Conservation (phyloP, 2,888 invertebrate genomes). For the Alviniconcha strummeri region DNA sequence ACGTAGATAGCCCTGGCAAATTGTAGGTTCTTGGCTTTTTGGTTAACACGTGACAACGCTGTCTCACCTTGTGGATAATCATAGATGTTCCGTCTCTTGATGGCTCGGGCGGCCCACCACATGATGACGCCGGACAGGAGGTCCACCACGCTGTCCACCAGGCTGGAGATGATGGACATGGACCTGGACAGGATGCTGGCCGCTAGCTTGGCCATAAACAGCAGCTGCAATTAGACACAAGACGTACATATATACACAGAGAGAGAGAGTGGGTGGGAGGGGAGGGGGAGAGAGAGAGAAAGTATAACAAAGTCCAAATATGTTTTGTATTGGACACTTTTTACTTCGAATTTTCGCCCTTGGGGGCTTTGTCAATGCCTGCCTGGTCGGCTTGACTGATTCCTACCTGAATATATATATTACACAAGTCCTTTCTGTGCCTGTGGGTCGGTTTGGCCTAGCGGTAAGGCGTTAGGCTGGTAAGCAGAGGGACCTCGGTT, state of each 20-base stretch:
- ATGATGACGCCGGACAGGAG: slow-evolving; percentile 71
- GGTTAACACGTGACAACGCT: background rate
- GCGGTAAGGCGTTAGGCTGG: too few relatives aligned
- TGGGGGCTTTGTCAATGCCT: background rate
- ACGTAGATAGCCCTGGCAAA: background rate
- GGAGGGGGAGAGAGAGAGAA: background rate
- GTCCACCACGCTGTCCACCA: slow-evolving; percentile 75
- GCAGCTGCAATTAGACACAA: slow-evolving; percentile 34
- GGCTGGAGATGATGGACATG: slow-evolving; percentile 74
- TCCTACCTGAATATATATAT: background rate
- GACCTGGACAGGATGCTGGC: slow-evolving; percentile 75
- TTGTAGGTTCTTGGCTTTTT: background rate
- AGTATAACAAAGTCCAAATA: background rate
- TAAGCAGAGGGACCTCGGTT: too few relatives aligned
- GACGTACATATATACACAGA: background rate
- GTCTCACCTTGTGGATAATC: slow-evolving; percentile 73
- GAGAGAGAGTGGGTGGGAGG: background rate
- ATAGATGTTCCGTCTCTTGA: slow-evolving; percentile 73
- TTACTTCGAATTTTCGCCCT: too few relatives aligned
- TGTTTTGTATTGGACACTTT: too few relatives aligned
- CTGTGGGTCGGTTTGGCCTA: too few relatives aligned
- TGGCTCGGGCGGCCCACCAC: slow-evolving; percentile 61
- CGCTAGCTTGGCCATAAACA: slow-evolving; percentile 72
- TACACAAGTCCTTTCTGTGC: too few relatives aligned
- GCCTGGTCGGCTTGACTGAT: background rate